Percentiles rank a stretch among this genome's conserved stretches.
Conservation (phyloP, 1,140 invertebrate genomes). For the Drosophila pseudoananassae region DNA sequence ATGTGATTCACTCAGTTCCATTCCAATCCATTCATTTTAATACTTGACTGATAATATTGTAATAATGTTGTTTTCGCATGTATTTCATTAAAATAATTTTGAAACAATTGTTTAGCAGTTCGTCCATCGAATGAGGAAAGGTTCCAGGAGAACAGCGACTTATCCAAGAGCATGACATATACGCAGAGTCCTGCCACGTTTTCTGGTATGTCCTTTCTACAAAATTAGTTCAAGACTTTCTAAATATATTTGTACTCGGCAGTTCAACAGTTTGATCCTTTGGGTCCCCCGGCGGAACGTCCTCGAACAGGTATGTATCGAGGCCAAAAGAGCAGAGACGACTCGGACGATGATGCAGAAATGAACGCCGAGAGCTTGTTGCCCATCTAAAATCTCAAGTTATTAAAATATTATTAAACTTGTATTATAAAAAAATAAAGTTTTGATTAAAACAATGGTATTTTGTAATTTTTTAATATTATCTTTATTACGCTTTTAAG, state of each 20-base stretch:
- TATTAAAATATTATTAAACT: not conserved
- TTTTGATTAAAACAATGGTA: not conserved
- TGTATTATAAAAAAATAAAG: not conserved
- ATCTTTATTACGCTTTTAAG: constrained; percentile 65
- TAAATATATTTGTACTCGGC: not conserved
- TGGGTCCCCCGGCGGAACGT: constrained; percentile 89
- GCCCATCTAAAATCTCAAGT: constrained; percentile 84
- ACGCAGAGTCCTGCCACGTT: not conserved
- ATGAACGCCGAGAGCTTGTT: constrained; percentile 92
- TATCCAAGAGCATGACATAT: constrained; percentile 19
- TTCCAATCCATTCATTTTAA: too few relatives aligned
- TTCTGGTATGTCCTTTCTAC: not conserved
- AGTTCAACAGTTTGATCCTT: constrained; percentile 86
- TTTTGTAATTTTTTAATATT: constrained; percentile 25
- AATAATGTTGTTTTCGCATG: too few relatives aligned
- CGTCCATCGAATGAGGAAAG: constrained; percentile 61
- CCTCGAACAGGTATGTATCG: constrained; percentile 90
- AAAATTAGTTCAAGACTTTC: not conserved
- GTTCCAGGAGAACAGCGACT: constrained; percentile 44
- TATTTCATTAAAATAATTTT: not conserved
- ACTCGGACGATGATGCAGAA: constrained; percentile 92
- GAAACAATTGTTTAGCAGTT: constrained; percentile 16
- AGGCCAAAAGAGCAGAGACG: constrained; percentile 88
- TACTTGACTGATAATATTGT: too few relatives aligned
- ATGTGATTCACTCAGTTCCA: too few relatives aligned